phyloP scores from a whole-genome alignment of 1,140 invertebrate genomes.

The Macrostomum lignano region DNA sequence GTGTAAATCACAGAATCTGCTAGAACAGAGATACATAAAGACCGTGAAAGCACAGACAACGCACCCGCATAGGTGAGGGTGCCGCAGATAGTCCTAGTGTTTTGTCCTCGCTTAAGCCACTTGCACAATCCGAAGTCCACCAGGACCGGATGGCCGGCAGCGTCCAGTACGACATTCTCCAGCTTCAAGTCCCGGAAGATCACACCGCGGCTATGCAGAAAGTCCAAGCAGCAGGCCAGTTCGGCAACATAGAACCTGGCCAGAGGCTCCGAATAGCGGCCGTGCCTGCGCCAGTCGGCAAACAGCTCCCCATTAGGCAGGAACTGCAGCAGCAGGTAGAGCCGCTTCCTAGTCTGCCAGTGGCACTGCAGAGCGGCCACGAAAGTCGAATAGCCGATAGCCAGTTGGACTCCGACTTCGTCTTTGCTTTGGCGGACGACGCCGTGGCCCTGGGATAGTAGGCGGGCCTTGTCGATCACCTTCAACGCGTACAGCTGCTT shows the following conservation, averaged over 20 bases:
- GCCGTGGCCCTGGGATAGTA: slow-evolving; percentile 37
- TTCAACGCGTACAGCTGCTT: too few species aligned
- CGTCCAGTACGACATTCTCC: slow-evolving; percentile 55
- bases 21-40: too few species aligned
- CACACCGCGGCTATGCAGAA: slow-evolving; percentile 58
- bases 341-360: slow-evolving; percentile 2
- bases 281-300: slow-evolving; percentile 37
- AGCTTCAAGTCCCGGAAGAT: slow-evolving; percentile 65
- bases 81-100: slow-evolving; percentile 57
- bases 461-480: slow-evolving; percentile 30
- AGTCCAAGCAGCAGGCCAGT: slow-evolving; percentile 46
- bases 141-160: slow-evolving; percentile 43
- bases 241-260: slow-evolving; percentile 51
- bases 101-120: slow-evolving; percentile 44
- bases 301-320: slow-evolving; percentile 49
- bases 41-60: too few species aligned
- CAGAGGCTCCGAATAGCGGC: slow-evolving; percentile 41
- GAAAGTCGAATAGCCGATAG: slow-evolving; percentile 1
- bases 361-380: background rate
- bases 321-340: slow-evolving; percentile 42
- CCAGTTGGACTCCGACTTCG: slow-evolving; percentile 42
- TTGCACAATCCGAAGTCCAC: slow-evolving; percentile 77
- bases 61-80: slow-evolving; percentile 67
- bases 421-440: slow-evolving; percentile 50
- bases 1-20: too few species aligned